These are phyloP conservation scores for Holacanthus passer DNA, from an alignment of 2,113 vertebrate species.

Conservation along the genomic window DNA sequence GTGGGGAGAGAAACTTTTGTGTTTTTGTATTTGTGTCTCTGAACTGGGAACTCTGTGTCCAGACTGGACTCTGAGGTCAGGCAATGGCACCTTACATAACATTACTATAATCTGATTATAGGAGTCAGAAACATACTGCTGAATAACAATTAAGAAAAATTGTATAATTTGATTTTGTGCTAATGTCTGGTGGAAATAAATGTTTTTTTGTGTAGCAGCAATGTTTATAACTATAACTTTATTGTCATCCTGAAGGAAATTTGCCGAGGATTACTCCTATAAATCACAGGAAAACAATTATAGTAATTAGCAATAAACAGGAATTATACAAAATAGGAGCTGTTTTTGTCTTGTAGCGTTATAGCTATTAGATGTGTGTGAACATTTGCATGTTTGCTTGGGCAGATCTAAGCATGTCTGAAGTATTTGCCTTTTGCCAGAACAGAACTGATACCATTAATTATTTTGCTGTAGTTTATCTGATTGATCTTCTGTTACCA, in stretches of 20 bases:
- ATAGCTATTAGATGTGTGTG: not conserved
- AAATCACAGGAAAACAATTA: not conserved
- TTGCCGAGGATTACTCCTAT: not conserved
- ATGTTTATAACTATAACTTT: not conserved
- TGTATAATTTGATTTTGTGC: not conserved
- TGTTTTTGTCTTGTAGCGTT: not conserved
- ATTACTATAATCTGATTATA: slow-evolving; percentile 23
- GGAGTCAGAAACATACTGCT: not conserved
- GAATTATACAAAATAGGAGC: not conserved
- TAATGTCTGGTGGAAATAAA: not conserved
- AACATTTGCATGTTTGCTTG: not conserved
- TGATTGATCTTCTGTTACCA: not conserved
- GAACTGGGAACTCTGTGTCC: slow-evolving; percentile 29
- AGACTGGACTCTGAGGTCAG: not conserved
- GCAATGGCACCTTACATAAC: slow-evolving; percentile 36
- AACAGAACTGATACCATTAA: not conserved
- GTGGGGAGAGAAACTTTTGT: slow-evolving; percentile 9
- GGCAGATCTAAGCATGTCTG: not conserved
- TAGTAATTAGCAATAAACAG: not conserved
- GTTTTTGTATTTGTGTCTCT: slow-evolving; percentile 27
- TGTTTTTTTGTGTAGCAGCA: not conserved
- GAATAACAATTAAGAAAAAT: not conserved
- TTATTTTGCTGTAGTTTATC: not conserved
- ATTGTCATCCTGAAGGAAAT: not conserved
- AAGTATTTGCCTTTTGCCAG: not conserved